phyloP scores from a whole-genome alignment of 2,888 invertebrate species.

The Caprella mutica region DNA sequence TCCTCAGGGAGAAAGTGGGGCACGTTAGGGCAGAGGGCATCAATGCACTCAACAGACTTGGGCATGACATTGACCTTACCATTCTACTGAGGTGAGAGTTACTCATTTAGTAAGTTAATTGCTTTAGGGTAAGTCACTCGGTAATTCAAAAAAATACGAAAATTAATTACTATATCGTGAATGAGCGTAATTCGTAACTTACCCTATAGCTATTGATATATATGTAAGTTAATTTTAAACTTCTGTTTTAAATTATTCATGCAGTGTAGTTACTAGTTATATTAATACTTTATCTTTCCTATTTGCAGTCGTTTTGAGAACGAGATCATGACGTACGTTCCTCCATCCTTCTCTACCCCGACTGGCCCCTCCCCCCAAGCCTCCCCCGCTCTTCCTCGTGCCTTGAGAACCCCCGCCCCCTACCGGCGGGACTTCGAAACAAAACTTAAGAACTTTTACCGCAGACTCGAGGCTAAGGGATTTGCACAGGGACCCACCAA shows the following conservation, averaged over 20 bases:
- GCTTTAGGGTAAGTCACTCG: too few relatives aligned
- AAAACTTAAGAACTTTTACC: conserved; percentile 84
- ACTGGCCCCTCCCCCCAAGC: conserved; percentile 61
- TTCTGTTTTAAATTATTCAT: too few relatives aligned
- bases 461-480: conserved; percentile 89
- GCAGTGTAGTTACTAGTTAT: too few relatives aligned
- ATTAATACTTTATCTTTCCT: too few relatives aligned
- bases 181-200: too few relatives aligned
- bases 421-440: conserved; percentile 89
- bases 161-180: too few relatives aligned
- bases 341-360: conserved; percentile 41
- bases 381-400: conserved; percentile 60
- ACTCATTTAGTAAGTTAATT: not conserved
- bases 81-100: conserved; percentile 73
- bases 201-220: too few relatives aligned
- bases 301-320: conserved; percentile 83
- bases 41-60: conserved; percentile 66
- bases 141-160: too few relatives aligned
- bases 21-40: conserved; percentile 81
- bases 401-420: conserved; percentile 74
- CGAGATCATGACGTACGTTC: conserved; percentile 96
- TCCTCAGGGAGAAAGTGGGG: conserved; percentile 71
- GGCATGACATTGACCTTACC: conserved; percentile 87
- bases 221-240: too few relatives aligned
- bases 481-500: conserved; percentile 95